These are phyloP conservation scores for Ectropis grisescens DNA, from an alignment of 1,140 invertebrate species.

Conservation along the genomic window DNA sequence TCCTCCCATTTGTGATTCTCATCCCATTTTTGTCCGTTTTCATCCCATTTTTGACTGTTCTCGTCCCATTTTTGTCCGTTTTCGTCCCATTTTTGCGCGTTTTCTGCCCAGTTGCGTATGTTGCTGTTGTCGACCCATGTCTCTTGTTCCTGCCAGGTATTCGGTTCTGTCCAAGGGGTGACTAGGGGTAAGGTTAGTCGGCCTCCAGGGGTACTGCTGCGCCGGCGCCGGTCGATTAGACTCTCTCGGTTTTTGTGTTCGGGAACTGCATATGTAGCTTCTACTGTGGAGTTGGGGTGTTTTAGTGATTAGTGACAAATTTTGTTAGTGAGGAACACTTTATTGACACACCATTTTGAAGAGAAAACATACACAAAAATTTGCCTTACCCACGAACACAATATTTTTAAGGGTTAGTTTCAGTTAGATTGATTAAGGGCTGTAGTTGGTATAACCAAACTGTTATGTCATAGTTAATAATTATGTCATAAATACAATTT, in stretches of 20 bases:
- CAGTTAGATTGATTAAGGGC: too few species aligned
- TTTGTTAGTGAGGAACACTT: too few species aligned
- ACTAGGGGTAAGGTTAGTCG: conserved; percentile 39
- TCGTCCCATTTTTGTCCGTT: conserved; percentile 36
- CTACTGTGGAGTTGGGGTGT: too few species aligned
- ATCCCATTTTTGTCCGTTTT: conserved; percentile 18
- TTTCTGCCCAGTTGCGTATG: conserved; percentile 48
- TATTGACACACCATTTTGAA: too few species aligned
- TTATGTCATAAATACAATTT: too few species aligned
- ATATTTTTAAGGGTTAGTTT: too few species aligned
- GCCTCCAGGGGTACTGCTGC: conserved; percentile 45
- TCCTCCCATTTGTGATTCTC: conserved; percentile 17
- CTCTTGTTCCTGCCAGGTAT: conserved; percentile 33
- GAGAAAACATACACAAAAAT: too few species aligned
- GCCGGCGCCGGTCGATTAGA: conserved; percentile 40
- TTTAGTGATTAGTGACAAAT: too few species aligned
- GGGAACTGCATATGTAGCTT: conserved; percentile 57
- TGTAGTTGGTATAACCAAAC: too few species aligned
- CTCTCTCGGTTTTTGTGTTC: conserved; percentile 49
- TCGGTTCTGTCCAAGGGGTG: conserved; percentile 31
- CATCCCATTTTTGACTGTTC: conserved; percentile 35
- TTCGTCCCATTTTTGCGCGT: conserved; percentile 30
- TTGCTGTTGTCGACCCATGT: conserved; percentile 55
- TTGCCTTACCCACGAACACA: too few species aligned
- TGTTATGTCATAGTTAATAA: too few species aligned